Conservation (phyloP, 1,140 invertebrate genomes). For the Apis dorsata region DNA sequence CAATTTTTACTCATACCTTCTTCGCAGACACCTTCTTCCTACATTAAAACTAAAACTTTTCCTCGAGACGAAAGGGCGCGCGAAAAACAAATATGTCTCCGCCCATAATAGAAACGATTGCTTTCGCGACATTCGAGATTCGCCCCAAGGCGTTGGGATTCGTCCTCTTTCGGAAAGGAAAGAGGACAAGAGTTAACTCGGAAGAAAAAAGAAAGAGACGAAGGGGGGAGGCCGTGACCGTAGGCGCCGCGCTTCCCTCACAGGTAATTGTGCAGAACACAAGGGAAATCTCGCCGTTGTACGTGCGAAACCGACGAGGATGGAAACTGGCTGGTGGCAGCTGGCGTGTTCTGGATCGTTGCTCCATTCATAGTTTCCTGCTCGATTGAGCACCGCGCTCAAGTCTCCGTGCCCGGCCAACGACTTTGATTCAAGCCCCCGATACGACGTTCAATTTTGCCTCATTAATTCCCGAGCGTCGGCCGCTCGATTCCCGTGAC, state of each 20-base stretch:
- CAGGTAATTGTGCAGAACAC: constrained; percentile 56
- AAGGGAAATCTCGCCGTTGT: constrained; percentile 45
- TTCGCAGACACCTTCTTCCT: too few species aligned
- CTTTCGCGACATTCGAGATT: not conserved
- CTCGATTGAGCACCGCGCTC: constrained; percentile 37
- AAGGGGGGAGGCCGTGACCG: constrained; percentile 3
- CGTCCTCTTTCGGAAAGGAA: not conserved
- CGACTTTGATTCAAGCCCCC: constrained; percentile 24
- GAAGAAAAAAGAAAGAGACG: not conserved
- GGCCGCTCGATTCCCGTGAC: not conserved
- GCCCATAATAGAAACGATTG: not conserved
- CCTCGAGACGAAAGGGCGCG: too few species aligned
- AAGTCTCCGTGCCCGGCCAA: not conserved
- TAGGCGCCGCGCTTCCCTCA: constrained; percentile 23
- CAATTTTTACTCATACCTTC: too few species aligned
- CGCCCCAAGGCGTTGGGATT: constrained; percentile 2
- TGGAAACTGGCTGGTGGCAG: constrained; percentile 34
- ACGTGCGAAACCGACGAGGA: constrained; percentile 41
- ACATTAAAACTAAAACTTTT: too few species aligned
- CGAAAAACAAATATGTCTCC: too few species aligned
- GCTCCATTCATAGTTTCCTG: constrained; percentile 58
- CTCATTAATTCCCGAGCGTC: constrained; percentile 28
- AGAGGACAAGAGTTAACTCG: not conserved
- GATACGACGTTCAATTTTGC: constrained; percentile 38
- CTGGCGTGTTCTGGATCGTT: constrained; percentile 55